Evolutionary conservation across 2,888 invertebrate genomes (phyloP), one percentile per base, ranked within the genome.

Genomic region (Chrysolina haemoptera): DNA sequence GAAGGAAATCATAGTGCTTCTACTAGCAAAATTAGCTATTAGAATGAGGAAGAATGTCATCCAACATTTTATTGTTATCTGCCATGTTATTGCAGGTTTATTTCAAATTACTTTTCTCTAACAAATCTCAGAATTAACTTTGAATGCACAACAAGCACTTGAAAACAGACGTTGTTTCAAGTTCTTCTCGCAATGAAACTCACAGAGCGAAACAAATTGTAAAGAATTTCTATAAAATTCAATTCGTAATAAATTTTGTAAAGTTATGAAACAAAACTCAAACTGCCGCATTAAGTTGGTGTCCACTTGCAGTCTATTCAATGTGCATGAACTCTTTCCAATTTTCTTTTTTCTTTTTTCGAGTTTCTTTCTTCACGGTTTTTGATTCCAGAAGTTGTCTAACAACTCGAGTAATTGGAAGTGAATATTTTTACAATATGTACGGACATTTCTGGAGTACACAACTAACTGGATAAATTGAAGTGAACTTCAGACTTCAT

Each of bases 71-170:
- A n/a, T n/a, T n/a, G n/a, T n/a, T n/a, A n/a, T n/a, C n/a, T n/a
- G n/a, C n/a, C n/a, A n/a, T n/a, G n/a, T n/a, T n/a, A n/a, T n/a
- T n/a, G n/a, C n/a, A n/a, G n/a, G n/a, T n/a, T n/a, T n/a, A 22
- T 53, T 53, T 53, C 53, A 53, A 53, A 53, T 53, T 53, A 53
- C 53, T 53, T 53, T 18, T 20, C 18, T 53, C 53, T 10, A 53
- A 20, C 12, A 20, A 20, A 53, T 20, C 20, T 11, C 18, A 53
- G 20, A 53, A 53, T 53, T 20, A 53, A 20, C 53, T 53, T 12
- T 11, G 53, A 53, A 53, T 53, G 20, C 53, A 22, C 53, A 11
- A 3, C 20, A 20, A 53, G 20, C 20, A 11, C 20, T 20, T 20
- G 53, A 53, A 20, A 53, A 53, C 20, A 20, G 53, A 20, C 53